Evolutionary conservation across 2,888 invertebrate genomes (phyloP).

Genomic region (Euplexia lucipara): DNA sequence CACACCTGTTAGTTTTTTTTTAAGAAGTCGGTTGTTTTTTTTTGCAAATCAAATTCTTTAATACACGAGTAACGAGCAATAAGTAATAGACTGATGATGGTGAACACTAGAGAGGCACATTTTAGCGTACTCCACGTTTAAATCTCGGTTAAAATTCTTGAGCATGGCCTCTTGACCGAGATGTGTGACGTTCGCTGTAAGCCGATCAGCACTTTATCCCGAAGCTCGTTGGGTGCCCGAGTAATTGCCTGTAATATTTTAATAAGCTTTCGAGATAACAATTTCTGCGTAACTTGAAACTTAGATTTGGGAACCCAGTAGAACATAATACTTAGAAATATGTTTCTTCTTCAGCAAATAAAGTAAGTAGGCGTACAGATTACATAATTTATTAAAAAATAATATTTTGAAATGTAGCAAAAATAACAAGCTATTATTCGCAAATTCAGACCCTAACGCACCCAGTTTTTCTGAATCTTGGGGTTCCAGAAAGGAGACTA

Average conservation of each 20-base stretch:
- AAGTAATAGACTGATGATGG: slow-evolving; percentile 39
- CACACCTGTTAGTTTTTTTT: too few relatives aligned
- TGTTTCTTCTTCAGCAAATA: too few relatives aligned
- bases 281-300: slow-evolving; percentile 44
- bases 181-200: slow-evolving; percentile 50
- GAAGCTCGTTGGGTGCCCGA: slow-evolving; percentile 36
- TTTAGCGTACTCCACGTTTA: slow-evolving; percentile 43
- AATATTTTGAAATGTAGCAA: too few relatives aligned
- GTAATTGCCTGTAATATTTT: slow-evolving; percentile 60
- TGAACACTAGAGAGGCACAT: slow-evolving; percentile 41
- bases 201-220: slow-evolving; percentile 51
- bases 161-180: slow-evolving; percentile 52
- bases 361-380: too few relatives aligned
- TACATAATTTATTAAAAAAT: too few relatives aligned
- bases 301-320: slow-evolving; percentile 29
- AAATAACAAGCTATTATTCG: too few relatives aligned
- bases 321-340: too few relatives aligned
- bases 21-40: too few relatives aligned
- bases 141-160: slow-evolving; percentile 56
- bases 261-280: slow-evolving; percentile 53
- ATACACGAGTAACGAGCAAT: slow-evolving; percentile 29
- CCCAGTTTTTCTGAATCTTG: too few relatives aligned
- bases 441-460: too few relatives aligned
- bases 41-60: slow-evolving; percentile 44
- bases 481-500: too few relatives aligned